These are phyloP conservation scores for Dunckerocampus dactyliophorus DNA, from an alignment of 2,113 vertebrate species.

Conservation along the genomic window DNA sequence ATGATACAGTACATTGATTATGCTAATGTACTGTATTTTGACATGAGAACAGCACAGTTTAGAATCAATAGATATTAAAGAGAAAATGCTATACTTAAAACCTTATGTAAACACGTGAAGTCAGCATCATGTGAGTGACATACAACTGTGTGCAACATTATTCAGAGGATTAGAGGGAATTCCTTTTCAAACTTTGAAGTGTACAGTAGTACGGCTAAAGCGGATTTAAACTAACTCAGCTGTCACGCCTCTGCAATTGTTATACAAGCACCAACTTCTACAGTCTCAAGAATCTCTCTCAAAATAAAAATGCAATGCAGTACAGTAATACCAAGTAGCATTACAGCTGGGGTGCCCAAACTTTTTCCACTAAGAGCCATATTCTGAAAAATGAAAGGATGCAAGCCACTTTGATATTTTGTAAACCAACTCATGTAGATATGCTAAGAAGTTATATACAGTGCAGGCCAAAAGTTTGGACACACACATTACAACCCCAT, in stretches of 20 bases:
- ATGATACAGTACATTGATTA: background rate
- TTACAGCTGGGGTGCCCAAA: too few species aligned
- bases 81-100: background rate
- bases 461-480: too few species aligned
- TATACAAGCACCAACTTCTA: background rate
- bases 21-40: background rate
- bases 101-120: background rate
- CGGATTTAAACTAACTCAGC: background rate
- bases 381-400: too few species aligned
- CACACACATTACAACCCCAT: too few species aligned
- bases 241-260: background rate
- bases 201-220: conserved; percentile 1
- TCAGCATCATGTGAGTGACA: background rate
- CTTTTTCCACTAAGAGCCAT: too few species aligned
- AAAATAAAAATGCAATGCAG: background rate
- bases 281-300: background rate
- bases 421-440: too few species aligned
- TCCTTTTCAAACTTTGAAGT: conserved; percentile 3
- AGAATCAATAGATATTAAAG: too few species aligned
- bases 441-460: too few species aligned
- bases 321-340: too few species aligned
- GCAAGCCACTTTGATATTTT: too few species aligned
- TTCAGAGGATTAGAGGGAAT: background rate
- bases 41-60: background rate
- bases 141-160: background rate